Evolutionary conservation across 2,797 vertebrate genomes (phyloP), one percentile per base, ranked within the genome.

Genomic region (Labroides dimidiatus): DNA sequence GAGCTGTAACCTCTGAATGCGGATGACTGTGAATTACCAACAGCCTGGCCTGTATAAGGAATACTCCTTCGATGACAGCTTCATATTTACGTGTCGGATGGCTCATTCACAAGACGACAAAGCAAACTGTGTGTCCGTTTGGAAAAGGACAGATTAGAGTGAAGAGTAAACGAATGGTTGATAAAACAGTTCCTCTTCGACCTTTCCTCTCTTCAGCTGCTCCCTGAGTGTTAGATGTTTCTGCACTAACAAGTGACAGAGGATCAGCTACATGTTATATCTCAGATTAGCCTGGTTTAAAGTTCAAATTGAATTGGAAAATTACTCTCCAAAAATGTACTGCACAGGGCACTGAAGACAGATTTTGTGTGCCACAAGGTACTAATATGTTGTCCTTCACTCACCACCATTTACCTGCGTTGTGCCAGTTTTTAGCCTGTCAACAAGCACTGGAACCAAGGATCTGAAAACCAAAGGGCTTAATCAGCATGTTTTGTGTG

Each of bases 11-110:
- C 9, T 64, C 21, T 30, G 33, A 21, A 36, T 6, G 59, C 41
- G 52, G 20, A 57, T 44, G 2, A 66, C 39, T 56, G 42, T 17
- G 5, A 56, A n/a, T 15, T 42, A 60, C 15, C 70, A 65, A 56
- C 16, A 55, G 9, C 10, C 13, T 9, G 19, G 4, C 15, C 36
- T 59, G 1, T 43, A 36, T 39, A 45, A 59, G 1, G 49, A 62
- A 30, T 42, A 20, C 37, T 50, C 13, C 24, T 17, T 24, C 10
- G n/a, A 61, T 30, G 30, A 37, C 52, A 36, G 17, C 8, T 53
- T 64, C 1, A 43, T 56, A 16, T 17, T 49, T 56, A 14, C 4
- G 21, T 13, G 39, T 36, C 21, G 11, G 62, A 75, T 20, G 30
- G 16, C 66, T 51, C 21, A 27, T 16, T 52, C 5, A 23, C 37